Percentiles rank a stretch among this genome's conserved stretches.
Conservation (phyloP, 2,888 invertebrate species). For the Nasonovia ribisnigri region DNA sequence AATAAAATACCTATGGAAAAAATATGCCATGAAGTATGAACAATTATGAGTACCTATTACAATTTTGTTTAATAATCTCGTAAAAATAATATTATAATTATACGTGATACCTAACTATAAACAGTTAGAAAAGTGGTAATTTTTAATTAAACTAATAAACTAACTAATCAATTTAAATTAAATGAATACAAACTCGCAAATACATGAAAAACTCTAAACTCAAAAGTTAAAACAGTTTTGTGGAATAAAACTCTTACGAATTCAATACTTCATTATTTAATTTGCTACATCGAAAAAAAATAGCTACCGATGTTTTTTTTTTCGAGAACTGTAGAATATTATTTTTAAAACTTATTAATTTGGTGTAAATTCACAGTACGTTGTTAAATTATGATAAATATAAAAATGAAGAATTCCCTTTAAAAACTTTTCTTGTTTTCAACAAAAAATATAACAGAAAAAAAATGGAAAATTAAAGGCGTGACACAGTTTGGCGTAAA, state of each 20-base stretch:
- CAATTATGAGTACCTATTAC: neutral
- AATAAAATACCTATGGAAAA: neutral
- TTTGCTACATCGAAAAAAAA: neutral
- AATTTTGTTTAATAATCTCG: neutral
- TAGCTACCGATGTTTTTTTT: neutral
- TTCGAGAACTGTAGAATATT: neutral
- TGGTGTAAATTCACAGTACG: neutral
- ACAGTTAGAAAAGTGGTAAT: neutral
- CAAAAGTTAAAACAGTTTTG: neutral
- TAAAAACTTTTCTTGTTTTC: neutral
- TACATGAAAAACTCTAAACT: neutral
- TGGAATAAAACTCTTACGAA: neutral
- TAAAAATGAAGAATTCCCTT: conserved; percentile 11
- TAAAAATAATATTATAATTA: neutral
- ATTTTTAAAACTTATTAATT: conserved; percentile 20
- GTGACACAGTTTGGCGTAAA: neutral
- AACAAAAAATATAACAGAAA: neutral
- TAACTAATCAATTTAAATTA: neutral
- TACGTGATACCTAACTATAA: neutral
- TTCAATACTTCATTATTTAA: neutral
- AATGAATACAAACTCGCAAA: neutral
- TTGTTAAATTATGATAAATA: neutral
- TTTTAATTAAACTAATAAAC: neutral
- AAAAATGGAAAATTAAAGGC: neutral
- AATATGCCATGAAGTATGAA: neutral